These are phyloP conservation scores for Pogonus chalceus DNA, from an alignment of 1,140 invertebrate species.

Conservation along the genomic window DNA sequence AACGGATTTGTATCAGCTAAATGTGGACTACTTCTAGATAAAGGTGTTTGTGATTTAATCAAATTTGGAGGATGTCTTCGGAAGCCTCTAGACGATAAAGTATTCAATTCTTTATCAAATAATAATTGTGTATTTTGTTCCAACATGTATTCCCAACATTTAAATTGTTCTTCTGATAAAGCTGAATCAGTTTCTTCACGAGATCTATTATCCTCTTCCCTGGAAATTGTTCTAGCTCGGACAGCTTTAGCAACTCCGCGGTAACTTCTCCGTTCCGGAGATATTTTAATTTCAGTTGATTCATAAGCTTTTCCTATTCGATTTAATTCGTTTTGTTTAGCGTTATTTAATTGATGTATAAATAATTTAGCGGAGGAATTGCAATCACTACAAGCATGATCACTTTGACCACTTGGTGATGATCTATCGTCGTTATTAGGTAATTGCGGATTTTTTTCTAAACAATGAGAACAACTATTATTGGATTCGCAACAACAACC, in stretches of 20 bases:
- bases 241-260: conserved; percentile 45
- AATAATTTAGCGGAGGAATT: conserved; percentile 38
- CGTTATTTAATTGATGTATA: conserved; percentile 27
- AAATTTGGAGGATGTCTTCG: conserved; percentile 37
- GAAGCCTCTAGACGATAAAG: conserved; percentile 53
- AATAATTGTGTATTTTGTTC: conserved; percentile 82
- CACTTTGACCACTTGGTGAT: conserved; percentile 74
- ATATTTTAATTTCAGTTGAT: conserved; percentile 26
- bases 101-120: conserved; percentile 80
- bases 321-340: conserved; percentile 25
- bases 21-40: conserved; percentile 48
- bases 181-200: conserved; percentile 50
- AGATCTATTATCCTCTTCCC: conserved; percentile 43
- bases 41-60: conserved; percentile 38
- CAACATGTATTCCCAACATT: conserved; percentile 88
- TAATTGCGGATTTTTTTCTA: conserved; percentile 29
- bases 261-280: conserved; percentile 41
- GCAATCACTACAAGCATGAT: conserved; percentile 51
- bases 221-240: conserved; percentile 36
- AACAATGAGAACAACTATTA: conserved; percentile 48
- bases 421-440: conserved; percentile 51
- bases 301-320: conserved; percentile 30
- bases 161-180: conserved; percentile 73
- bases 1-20: conserved; percentile 38
- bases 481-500: conserved; percentile 53